These are phyloP conservation scores for Luidia sarsii DNA, from an alignment of 53 echinoderm and acorn worm species.

Conservation along the genomic window DNA sequence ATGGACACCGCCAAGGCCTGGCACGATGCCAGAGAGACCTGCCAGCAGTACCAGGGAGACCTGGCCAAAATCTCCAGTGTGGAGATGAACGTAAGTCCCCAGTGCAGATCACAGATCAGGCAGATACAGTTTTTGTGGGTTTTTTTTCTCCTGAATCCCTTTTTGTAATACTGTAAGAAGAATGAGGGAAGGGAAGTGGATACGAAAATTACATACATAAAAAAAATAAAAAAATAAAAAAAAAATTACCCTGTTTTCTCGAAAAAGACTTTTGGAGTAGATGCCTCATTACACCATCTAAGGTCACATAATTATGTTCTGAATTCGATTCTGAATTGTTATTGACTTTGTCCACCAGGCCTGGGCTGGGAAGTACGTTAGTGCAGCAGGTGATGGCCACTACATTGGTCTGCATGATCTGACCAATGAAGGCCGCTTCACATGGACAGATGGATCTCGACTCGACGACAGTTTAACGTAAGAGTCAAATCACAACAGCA, in stretches of 20 bases:
- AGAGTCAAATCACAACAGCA: too few relatives aligned
- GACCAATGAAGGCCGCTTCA: constrained; percentile 50
- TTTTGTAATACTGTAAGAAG: too few relatives aligned
- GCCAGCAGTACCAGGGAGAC: constrained; percentile 53
- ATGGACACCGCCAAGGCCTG: constrained; percentile 49
- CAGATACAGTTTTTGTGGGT: background rate
- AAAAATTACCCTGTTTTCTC: too few relatives aligned
- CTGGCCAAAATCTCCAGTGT: constrained; percentile 59
- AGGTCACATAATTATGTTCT: background rate
- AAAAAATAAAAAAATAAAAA: too few relatives aligned
- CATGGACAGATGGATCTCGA: constrained; percentile 26
- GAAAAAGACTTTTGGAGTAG: too few relatives aligned
- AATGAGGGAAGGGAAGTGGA: too few relatives aligned
- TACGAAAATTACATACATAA: too few relatives aligned
- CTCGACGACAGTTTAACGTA: constrained; percentile 21
- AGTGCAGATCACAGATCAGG: background rate
- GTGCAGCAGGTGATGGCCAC: background rate
- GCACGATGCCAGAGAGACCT: constrained; percentile 60
- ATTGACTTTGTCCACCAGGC: background rate
- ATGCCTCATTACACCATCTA: too few relatives aligned
- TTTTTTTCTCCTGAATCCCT: background rate
- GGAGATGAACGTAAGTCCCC: constrained; percentile 65
- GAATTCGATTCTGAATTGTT: background rate
- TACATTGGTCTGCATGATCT: constrained; percentile 56
- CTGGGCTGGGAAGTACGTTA: background rate